A percentile compares a stretch with the other conserved stretches of the same genome.
phyloP scores from a whole-genome alignment of 37 sponge, comb jelly and placozoan genomes.

The Halisarca cf. caerulea region DNA sequence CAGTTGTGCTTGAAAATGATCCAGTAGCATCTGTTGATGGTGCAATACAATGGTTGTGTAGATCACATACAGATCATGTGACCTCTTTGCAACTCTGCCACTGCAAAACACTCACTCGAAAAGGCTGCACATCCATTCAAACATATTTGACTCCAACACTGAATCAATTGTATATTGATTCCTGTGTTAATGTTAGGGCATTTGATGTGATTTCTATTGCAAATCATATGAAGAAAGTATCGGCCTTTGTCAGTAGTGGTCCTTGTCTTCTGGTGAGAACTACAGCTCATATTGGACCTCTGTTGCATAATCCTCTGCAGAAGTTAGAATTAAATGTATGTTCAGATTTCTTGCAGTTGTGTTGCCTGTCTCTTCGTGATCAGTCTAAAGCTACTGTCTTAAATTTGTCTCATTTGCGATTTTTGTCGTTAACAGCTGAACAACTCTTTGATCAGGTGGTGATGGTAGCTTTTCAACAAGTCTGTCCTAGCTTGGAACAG shows the following conservation, averaged over 20 bases:
- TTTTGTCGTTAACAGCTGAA: neutral
- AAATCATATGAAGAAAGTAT: neutral
- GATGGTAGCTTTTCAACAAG: neutral
- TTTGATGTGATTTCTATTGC: neutral
- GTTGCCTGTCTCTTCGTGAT: neutral
- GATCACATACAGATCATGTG: neutral
- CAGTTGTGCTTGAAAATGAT: neutral
- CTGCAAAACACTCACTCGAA: neutral
- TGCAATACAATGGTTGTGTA: neutral
- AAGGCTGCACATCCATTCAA: neutral
- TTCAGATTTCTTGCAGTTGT: neutral
- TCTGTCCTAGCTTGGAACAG: constrained; percentile 7
- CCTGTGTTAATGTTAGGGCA: neutral
- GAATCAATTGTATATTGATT: neutral
- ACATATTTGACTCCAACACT: neutral
- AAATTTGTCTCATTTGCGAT: neutral
- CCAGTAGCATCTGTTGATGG: constrained; percentile 1
- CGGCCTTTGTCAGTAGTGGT: neutral
- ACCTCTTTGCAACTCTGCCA: neutral
- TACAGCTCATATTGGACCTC: neutral
- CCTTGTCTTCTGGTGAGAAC: neutral
- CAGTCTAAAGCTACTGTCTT: neutral
- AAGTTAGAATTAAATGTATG: neutral
- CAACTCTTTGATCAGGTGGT: neutral
- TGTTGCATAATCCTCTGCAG: neutral